These are phyloP conservation scores for Atopsyche davidsoni DNA, from an alignment of 1,140 invertebrate species.

Conservation along the genomic window DNA sequence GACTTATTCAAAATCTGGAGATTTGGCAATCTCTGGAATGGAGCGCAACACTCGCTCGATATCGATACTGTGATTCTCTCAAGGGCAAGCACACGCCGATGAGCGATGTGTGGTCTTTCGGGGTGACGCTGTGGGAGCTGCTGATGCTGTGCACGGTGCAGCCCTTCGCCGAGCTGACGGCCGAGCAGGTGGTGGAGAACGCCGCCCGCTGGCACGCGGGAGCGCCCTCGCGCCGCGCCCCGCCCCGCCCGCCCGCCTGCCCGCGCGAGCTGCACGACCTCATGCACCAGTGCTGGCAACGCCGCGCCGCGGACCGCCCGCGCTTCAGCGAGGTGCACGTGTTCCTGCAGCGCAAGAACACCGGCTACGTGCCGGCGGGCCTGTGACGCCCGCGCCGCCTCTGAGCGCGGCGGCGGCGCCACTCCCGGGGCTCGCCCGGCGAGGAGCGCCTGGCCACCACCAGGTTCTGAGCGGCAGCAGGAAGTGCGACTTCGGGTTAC, in stretches of 20 bases:
- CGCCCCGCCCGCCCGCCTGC: slow-evolving; percentile 75
- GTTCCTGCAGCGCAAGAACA: slow-evolving; percentile 84
- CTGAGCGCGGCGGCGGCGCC: background rate
- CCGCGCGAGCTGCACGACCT: slow-evolving; percentile 88
- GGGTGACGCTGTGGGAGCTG: slow-evolving; percentile 75
- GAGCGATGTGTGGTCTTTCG: slow-evolving; percentile 76
- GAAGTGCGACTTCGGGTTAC: too few species aligned
- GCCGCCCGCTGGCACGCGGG: slow-evolving; percentile 57
- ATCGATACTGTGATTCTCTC: too few species aligned
- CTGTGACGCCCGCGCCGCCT: slow-evolving; percentile 15
- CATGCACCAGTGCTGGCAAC: slow-evolving; percentile 92
- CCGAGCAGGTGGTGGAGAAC: slow-evolving; percentile 72
- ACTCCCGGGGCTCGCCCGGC: background rate
- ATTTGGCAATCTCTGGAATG: too few species aligned
- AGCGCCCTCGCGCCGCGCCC: slow-evolving; percentile 23
- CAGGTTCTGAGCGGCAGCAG: too few species aligned
- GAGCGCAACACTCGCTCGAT: too few species aligned
- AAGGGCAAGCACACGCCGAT: slow-evolving; percentile 67
- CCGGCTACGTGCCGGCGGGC: slow-evolving; percentile 62
- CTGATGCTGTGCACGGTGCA: slow-evolving; percentile 63
- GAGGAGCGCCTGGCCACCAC: too few species aligned
- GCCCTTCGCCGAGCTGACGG: slow-evolving; percentile 67
- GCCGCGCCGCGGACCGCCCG: slow-evolving; percentile 76
- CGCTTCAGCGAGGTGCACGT: slow-evolving; percentile 86
- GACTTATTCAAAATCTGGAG: too few species aligned